Base-by-base conservation (phyloP, 2,797 vertebrate species). In the Labroides dimidiatus region DNA sequence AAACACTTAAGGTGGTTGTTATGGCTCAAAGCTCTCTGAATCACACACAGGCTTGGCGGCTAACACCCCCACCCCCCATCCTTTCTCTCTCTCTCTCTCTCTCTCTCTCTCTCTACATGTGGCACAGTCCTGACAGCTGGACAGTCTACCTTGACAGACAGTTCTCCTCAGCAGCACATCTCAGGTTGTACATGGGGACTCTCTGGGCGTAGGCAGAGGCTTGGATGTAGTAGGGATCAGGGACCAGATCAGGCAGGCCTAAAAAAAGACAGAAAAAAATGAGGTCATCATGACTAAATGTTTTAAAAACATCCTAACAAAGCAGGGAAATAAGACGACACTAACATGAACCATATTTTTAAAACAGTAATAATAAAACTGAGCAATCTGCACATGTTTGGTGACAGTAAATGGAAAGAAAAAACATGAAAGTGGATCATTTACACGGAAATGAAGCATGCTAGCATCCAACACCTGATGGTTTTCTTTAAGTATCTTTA, bases 221-320 rank as follows among this genome's bases (percentile, higher is more conserved):
- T 87, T 99, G 97, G 64, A 99, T 97, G 89, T 97, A 99, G 90
- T 99, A 98, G 0, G 98, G 95, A 84, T 99, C 98, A 43, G 97
- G 95, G 42, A 99, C 96, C 48, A 99, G 95, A 90, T 99, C 98
- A 77, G 98, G 97, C 37, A 99, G 96, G 93, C 98, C 98, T 99
- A 55, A 48, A 72, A 54, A 30, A 64, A 72, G 23, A 54, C 15
- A 24, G n/a, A n/a, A n/a, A n/a, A n/a, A 13, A n/a, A 43, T 19
- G 5, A 6, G 5, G 30, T 33, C 5, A 33, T 33, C 30, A 33
- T 33, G 30, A 7, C 7, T 33, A 6, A 33, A 33, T 33, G 30
- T 33, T 27, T 27, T 3, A 27, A 27, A 27, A 27, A 3, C 24
- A 27, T 27, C 24, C 3, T 27, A 27, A 33, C 30, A 4, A 33